Base-by-base conservation (phyloP, 2,113 vertebrate species). In the Marmota flaviventris region DNA sequence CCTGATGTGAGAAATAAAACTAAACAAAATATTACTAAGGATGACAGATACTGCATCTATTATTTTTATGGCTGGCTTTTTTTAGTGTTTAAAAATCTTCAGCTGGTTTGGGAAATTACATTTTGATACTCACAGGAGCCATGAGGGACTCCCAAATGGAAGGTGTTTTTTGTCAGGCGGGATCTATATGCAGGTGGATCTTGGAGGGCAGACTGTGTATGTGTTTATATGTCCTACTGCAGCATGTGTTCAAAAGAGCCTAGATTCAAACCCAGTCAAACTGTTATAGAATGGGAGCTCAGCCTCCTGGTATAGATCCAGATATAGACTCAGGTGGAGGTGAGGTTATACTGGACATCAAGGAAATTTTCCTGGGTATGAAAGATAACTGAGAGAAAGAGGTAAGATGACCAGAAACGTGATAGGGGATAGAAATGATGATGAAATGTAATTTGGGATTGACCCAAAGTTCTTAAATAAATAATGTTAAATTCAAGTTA, bases 1-100 rank as follows among this genome's bases (percentile, higher is more conserved):
- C 93, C 95, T 85, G 88, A 63, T 92, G 87, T 90, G 84, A 98
- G 94, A 95, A 85, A 85, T 94, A 96, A 98, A 97, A 88, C 78
- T 94, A 93, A 97, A 93, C 94, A 95, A 97, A 97, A 39, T 94
- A 82, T 91, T 96, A 72, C 27, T 95, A 95, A 39, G 53, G 85
- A 58, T 95, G 76, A n/a, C 58, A 97, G 65, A 78, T 91, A 89
- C n/a, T 85, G 48, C 72, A 61, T 92, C 89, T 97, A 42, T 95
- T 97, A 96, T 96, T 95, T 95, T 94, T 94, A 95, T 56, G 72
- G 53, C 91, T 85, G 93, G 39, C 32, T 73, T 93, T 86, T 72
- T 82, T 51, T 89, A 95, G 81, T 9, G 56, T 69, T 85, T 97
- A 42, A 96, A 93, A 61, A 82, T 95, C 76, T 93, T 95, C 29